Evolutionary conservation across 1,140 invertebrate species (phyloP).

Genomic region (Euwallacea similis): DNA sequence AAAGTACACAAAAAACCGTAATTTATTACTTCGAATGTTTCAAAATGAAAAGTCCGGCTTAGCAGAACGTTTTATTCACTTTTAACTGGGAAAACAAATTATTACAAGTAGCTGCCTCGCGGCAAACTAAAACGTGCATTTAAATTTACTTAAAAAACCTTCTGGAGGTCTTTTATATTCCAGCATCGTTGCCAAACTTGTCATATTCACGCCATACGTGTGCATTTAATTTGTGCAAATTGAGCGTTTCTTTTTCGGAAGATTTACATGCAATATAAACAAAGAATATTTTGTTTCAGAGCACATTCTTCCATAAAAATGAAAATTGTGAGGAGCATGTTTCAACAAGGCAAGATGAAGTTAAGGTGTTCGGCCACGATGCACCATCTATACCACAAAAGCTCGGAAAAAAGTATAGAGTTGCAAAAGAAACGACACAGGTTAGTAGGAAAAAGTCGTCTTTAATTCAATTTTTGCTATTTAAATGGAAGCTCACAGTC

Average conservation of each 20-base stretch:
- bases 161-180: slow-evolving; percentile 13
- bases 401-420: slow-evolving; percentile 61
- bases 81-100: background rate
- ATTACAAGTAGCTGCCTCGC: background rate
- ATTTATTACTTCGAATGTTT: no score
- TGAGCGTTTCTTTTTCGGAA: no score
- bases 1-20: no score
- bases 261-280: no score
- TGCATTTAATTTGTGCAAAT: background rate
- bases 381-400: slow-evolving; percentile 62
- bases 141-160: background rate
- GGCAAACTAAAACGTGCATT: background rate
- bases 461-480: background rate
- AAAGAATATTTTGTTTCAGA: slow-evolving; percentile 29
- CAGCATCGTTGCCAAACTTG: slow-evolving; percentile 4
- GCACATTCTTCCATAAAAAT: slow-evolving; percentile 46
- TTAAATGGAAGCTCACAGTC: no score
- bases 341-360: slow-evolving; percentile 58
- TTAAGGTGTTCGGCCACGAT: slow-evolving; percentile 62
- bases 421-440: slow-evolving; percentile 52
- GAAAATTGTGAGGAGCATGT: slow-evolving; percentile 52
- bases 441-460: slow-evolving; percentile 11
- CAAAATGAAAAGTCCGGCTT: no score
- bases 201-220: slow-evolving; percentile 14
- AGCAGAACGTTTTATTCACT: no score